Evolutionary conservation across 1,140 invertebrate species (phyloP).

Genomic region (Lanistes nyassanus): DNA sequence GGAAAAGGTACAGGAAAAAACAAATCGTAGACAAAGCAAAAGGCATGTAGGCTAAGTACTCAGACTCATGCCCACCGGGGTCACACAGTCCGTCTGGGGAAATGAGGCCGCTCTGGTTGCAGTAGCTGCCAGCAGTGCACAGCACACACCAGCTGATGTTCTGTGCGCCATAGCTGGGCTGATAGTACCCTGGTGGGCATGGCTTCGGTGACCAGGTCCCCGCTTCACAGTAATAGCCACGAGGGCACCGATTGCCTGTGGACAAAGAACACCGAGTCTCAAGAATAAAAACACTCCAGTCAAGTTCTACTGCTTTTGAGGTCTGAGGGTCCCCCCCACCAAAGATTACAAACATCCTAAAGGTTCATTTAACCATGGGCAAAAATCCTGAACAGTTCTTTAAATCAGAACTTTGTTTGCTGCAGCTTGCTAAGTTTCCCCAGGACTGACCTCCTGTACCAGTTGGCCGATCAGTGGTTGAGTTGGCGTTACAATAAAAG

Average conservation of each 20-base stretch:
- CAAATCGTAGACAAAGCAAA: background rate
- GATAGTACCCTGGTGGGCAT: constrained; percentile 55
- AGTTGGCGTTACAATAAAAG: constrained; percentile 57
- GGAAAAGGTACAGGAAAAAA: background rate
- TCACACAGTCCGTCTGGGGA: constrained; percentile 51
- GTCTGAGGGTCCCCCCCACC: background rate
- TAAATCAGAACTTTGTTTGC: too few relatives aligned
- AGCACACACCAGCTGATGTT: constrained; percentile 52
- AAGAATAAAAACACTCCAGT: background rate
- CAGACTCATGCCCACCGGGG: constrained; percentile 41
- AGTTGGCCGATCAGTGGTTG: constrained; percentile 50
- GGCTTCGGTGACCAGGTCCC: constrained; percentile 46
- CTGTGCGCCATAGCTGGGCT: constrained; percentile 50
- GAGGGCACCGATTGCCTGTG: constrained; percentile 54
- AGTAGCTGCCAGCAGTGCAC: constrained; percentile 59
- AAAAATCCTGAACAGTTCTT: too few relatives aligned
- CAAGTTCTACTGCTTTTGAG: background rate
- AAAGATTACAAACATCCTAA: background rate
- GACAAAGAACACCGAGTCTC: too few relatives aligned
- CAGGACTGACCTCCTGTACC: constrained; percentile 53
- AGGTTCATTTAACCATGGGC: background rate
- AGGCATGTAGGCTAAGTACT: too few relatives aligned
- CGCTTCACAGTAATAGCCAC: constrained; percentile 51
- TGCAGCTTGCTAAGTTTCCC: background rate
- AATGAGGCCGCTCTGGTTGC: constrained; percentile 50